Percentiles rank a stretch among this genome's conserved stretches.
Evolutionary conservation across 2,113 vertebrate species (phyloP).

Genomic region (Seriola aureovittata): DNA sequence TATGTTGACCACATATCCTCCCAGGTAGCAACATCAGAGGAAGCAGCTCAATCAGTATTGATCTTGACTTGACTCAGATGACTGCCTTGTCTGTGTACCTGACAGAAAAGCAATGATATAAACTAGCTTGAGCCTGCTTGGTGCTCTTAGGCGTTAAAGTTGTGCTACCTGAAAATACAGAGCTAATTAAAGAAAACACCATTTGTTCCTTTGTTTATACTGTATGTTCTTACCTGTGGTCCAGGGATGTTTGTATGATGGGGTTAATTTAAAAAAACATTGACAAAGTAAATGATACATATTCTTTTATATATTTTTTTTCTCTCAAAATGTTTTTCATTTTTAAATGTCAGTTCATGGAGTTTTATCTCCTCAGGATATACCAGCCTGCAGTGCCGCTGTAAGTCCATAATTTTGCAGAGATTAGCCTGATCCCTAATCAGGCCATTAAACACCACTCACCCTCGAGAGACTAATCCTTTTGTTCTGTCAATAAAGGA

Average conservation of each 20-base stretch:
- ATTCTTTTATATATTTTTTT: not conserved
- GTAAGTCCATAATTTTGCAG: conserved; percentile 66
- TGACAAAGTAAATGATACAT: not conserved
- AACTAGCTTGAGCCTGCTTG: conserved; percentile 14
- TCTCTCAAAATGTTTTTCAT: conserved; percentile 11
- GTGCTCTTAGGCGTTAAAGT: conserved; percentile 32
- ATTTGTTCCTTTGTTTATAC: not conserved
- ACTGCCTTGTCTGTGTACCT: conserved; percentile 60
- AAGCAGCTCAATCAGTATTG: conserved; percentile 79
- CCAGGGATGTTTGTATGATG: not conserved
- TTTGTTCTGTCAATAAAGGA: conserved; percentile 86
- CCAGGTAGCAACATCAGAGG: conserved; percentile 77
- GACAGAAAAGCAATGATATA: conserved; percentile 57
- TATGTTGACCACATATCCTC: conserved; percentile 85
- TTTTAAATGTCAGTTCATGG: conserved; percentile 36
- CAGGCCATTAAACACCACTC: conserved; percentile 64
- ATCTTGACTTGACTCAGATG: conserved; percentile 70
- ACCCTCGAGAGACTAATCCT: conserved; percentile 72
- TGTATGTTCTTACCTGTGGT: not conserved
- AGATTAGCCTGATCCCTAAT: conserved; percentile 69
- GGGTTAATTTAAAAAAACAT: not conserved
- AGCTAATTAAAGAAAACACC: not conserved
- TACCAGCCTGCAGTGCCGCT: conserved; percentile 36
- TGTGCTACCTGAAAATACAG: conserved; percentile 2
- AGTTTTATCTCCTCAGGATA: conserved; percentile 29